phyloP scores from a whole-genome alignment of 2,888 invertebrate species.

The Metallyticus violacea region DNA sequence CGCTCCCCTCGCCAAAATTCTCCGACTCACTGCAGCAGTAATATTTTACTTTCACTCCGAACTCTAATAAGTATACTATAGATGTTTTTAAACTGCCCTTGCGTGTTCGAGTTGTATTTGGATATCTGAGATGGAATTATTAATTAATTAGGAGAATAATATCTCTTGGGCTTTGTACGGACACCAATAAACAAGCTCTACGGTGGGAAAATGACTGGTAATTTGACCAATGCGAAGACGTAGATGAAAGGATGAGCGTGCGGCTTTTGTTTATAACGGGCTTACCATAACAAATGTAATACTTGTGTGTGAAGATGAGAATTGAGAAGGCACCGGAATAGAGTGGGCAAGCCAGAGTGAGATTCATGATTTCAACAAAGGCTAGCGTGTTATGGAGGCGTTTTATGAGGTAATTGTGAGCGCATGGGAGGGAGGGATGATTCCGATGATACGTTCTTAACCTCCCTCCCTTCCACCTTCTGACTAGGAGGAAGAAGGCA shows the following conservation, averaged over 20 bases:
- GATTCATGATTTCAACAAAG: conserved; percentile 19
- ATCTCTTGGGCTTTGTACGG: no score
- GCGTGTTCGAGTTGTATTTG: no score
- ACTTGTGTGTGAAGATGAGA: no score
- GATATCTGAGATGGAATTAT: no score
- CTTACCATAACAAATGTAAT: neutral
- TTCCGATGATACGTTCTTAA: neutral
- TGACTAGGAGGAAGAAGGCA: neutral
- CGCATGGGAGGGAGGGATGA: neutral
- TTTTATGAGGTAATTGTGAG: conserved; percentile 17
- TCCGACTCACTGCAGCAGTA: no score
- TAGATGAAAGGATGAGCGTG: neutral
- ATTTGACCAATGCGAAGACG: neutral
- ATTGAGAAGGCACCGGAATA: neutral
- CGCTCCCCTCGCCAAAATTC: no score
- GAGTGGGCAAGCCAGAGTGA: neutral
- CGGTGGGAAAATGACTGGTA: neutral
- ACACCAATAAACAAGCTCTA: neutral
- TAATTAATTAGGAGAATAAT: no score
- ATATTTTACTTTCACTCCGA: no score
- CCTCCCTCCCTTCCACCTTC: neutral
- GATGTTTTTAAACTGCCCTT: no score
- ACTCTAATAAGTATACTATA: no score
- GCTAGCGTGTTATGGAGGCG: neutral
- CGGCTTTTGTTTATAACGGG: neutral